Conservation (phyloP, 2,113 vertebrate species). For the Nibea albiflora region DNA sequence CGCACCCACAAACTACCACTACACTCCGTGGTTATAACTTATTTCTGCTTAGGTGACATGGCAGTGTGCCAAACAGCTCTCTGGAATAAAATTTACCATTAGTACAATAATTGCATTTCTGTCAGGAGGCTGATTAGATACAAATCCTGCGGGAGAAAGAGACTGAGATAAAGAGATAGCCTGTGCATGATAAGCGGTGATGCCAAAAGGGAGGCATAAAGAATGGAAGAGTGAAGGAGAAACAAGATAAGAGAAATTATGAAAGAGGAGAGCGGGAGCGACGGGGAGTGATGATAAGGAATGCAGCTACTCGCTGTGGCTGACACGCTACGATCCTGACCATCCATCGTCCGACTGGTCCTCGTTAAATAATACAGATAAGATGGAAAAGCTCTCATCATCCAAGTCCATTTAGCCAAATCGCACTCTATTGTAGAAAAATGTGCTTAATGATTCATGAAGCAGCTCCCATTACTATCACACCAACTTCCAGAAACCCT, state of each 20-base stretch:
- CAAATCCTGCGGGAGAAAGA: slow-evolving; percentile 46
- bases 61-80: slow-evolving; percentile 31
- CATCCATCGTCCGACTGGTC: slow-evolving; percentile 43
- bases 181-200: slow-evolving; percentile 14
- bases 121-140: slow-evolving; percentile 60
- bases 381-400: slow-evolving; percentile 62
- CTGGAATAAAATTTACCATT: slow-evolving; percentile 51
- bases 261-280: slow-evolving; percentile 26
- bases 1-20: neutral
- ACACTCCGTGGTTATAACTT: neutral
- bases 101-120: slow-evolving; percentile 60
- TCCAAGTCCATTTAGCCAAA: slow-evolving; percentile 69
- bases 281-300: slow-evolving; percentile 35
- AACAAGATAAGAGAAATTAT: slow-evolving; percentile 41
- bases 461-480: slow-evolving; percentile 60
- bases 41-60: slow-evolving; percentile 15
- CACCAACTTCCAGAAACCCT: slow-evolving; percentile 17
- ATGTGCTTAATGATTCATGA: slow-evolving; percentile 75
- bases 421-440: slow-evolving; percentile 53
- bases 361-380: slow-evolving; percentile 66
- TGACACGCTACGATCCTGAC: slow-evolving; percentile 15
- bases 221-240: slow-evolving; percentile 22
- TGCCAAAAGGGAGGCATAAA: slow-evolving; percentile 17
- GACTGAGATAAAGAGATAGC: slow-evolving; percentile 36
- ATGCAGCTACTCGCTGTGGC: slow-evolving; percentile 23